Conservation (phyloP, 1,140 invertebrate genomes). For the Platyscapa corneri region DNA sequence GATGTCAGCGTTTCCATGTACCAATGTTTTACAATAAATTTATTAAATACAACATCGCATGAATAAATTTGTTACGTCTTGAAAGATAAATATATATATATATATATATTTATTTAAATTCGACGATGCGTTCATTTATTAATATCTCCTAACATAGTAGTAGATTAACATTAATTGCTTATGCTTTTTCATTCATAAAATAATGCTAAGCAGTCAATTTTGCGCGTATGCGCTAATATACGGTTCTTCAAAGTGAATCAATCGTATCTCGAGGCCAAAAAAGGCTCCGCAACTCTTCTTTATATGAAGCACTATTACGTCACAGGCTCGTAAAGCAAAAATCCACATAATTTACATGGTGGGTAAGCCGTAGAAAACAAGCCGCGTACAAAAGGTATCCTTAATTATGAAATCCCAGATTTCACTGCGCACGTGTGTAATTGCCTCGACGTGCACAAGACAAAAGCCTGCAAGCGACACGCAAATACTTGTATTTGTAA, state of each 20-base stretch:
- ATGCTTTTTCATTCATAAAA: background rate
- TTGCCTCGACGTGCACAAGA: background rate
- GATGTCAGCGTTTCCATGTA: too few species aligned
- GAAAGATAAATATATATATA: background rate
- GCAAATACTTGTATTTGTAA: conserved; percentile 9
- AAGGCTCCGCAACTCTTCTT: background rate
- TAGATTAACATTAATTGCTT: background rate
- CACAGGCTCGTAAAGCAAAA: background rate
- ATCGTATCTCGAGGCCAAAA: background rate
- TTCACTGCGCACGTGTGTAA: conserved; percentile 13
- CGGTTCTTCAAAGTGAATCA: conserved; percentile 11
- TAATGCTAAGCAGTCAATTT: conserved; percentile 1
- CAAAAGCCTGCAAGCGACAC: conserved; percentile 31
- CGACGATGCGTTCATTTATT: conserved; percentile 3
- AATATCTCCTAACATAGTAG: conserved; percentile 1
- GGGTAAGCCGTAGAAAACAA: background rate
- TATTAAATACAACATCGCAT: background rate
- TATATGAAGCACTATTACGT: conserved; percentile 12
- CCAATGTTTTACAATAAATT: background rate
- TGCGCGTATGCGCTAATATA: background rate
- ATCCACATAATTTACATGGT: background rate
- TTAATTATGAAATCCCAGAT: conserved; percentile 41
- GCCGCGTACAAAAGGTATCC: conserved; percentile 6
- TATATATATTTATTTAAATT: too few species aligned
- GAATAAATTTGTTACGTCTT: background rate